Evolutionary conservation across 2,888 invertebrate species (phyloP), one percentile per base, ranked within the genome.

Genomic region (Steinernema carpocapsae): DNA sequence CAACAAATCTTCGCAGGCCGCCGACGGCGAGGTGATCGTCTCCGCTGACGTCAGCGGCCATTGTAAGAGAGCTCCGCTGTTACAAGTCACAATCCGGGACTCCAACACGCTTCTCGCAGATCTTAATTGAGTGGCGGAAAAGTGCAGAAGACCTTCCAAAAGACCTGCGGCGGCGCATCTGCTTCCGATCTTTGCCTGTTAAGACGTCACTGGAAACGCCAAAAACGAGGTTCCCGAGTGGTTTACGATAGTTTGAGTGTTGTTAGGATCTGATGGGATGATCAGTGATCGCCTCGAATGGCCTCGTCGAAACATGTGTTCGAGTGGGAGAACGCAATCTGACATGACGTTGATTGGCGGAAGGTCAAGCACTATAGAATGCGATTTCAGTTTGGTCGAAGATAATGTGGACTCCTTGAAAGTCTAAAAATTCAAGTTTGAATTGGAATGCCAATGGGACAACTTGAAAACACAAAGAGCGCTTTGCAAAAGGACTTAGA

Each of bases 161-260:
- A 48, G n/a, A n/a, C 17, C 19, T 17, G 26, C 24, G 56, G 3
- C 4, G 22, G 24, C 19, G 22, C 56, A 56, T 56, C 56, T 56
- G 56, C 56, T 56, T 26, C 26, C 56, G 56, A 56, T 56, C 56
- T 56, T 56, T 22, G 56, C 2, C 22, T 26, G 6, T 22, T 17
- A 56, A 24, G 56, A 56, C 56, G 56, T 14, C 56, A 56, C 43
- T 19, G 7, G 48, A 19, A 48, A 48, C 48, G n/a, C 48, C n/a
- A 48, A 48, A 48, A 22, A 22, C 24, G 3, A 22, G 48, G 6
- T 17, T 56, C n/a, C 51, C 56, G 26, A 56, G 56, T 56, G 56
- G 26, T n/a, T 51, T n/a, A 51, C 51, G 51, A 51, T 17, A 19
- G 56, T 56, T 56, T 56, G 56, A 12, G 14, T 7, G 14, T 43